These are phyloP conservation scores for Saccostrea echinata DNA, from an alignment of 1,140 invertebrate genomes.

Conservation along the genomic window DNA sequence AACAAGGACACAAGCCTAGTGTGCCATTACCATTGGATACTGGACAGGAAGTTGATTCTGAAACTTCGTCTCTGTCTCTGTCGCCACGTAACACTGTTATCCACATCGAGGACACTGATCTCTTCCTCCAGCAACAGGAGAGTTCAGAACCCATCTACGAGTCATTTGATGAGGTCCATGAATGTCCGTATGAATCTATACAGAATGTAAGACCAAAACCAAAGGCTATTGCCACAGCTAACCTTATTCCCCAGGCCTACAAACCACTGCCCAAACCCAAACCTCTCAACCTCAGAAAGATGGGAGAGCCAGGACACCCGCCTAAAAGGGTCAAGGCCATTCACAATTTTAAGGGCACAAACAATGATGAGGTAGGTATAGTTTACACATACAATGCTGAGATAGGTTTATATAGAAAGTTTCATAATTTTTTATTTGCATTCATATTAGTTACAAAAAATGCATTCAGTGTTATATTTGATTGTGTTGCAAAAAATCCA, in stretches of 20 bases:
- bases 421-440: background rate
- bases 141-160: slow-evolving; percentile 46
- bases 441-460: too few relatives aligned
- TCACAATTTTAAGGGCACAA: slow-evolving; percentile 95
- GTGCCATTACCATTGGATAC: slow-evolving; percentile 38
- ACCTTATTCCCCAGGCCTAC: slow-evolving; percentile 36
- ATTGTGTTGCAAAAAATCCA: too few relatives aligned
- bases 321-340: slow-evolving; percentile 88
- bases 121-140: slow-evolving; percentile 39
- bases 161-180: slow-evolving; percentile 61
- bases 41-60: slow-evolving; percentile 44
- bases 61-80: slow-evolving; percentile 46
- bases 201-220: slow-evolving; percentile 45
- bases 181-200: slow-evolving; percentile 67
- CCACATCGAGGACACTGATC: slow-evolving; percentile 60
- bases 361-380: slow-evolving; percentile 94
- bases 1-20: slow-evolving; percentile 56
- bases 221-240: slow-evolving; percentile 59
- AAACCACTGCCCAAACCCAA: slow-evolving; percentile 64
- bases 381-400: background rate
- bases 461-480: too few relatives aligned
- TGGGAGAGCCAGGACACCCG: slow-evolving; percentile 66
- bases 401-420: too few relatives aligned
- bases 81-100: slow-evolving; percentile 60
- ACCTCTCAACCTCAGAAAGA: slow-evolving; percentile 62